phyloP scores from a whole-genome alignment of 2,113 vertebrate species.

The Menidia beryllina region DNA sequence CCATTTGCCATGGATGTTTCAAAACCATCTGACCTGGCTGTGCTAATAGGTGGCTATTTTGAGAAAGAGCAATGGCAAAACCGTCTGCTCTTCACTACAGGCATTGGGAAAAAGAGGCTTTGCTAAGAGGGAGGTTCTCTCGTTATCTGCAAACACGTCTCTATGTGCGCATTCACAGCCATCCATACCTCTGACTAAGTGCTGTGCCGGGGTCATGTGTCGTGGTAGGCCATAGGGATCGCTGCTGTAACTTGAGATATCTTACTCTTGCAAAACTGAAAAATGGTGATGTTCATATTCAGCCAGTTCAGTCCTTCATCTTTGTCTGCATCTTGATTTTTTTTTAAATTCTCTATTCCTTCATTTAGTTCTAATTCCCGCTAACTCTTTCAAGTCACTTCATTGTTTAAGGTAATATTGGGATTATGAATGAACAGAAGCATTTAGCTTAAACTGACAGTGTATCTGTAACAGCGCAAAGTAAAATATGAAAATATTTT shows the following conservation, averaged over 20 bases:
- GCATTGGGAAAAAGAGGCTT: constrained; percentile 41
- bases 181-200: constrained; percentile 31
- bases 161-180: constrained; percentile 29
- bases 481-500: constrained; percentile 43
- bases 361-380: not conserved
- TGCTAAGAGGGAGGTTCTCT: constrained; percentile 42
- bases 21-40: constrained; percentile 82
- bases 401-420: not conserved
- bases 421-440: constrained; percentile 15
- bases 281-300: constrained; percentile 25
- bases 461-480: constrained; percentile 18
- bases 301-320: constrained; percentile 38
- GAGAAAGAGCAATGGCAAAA: constrained; percentile 81
- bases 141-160: constrained; percentile 22
- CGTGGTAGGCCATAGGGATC: constrained; percentile 45
- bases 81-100: constrained; percentile 69
- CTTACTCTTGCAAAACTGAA: constrained; percentile 59
- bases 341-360: not conserved
- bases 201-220: constrained; percentile 54
- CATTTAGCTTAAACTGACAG: constrained; percentile 26
- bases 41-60: constrained; percentile 78
- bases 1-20: constrained; percentile 78
- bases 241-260: constrained; percentile 71
- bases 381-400: not conserved
- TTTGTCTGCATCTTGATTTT: constrained; percentile 29